Conservation (phyloP, 2,113 vertebrate genomes). For the Macquaria ambigua region DNA sequence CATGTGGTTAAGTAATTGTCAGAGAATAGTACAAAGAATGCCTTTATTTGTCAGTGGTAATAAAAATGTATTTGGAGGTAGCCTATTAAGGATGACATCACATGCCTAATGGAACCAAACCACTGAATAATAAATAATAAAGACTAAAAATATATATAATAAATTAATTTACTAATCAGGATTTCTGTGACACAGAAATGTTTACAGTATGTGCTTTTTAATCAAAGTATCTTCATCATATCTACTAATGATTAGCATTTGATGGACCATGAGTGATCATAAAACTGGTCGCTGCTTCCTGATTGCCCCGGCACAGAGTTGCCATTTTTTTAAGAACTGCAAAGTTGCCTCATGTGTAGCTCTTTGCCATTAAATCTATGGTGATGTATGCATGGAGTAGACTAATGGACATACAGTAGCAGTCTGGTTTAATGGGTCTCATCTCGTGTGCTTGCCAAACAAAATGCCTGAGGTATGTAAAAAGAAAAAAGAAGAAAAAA, state of each 20-base stretch:
- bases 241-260: slow-evolving; percentile 9
- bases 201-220: neutral
- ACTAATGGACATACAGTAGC: slow-evolving; percentile 44
- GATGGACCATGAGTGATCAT: slow-evolving; percentile 34
- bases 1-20: too few species aligned
- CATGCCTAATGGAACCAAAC: neutral
- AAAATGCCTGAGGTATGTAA: slow-evolving; percentile 51
- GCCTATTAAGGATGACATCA: neutral
- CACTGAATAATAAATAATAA: neutral
- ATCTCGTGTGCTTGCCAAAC: slow-evolving; percentile 45
- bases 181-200: neutral
- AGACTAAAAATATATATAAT: neutral
- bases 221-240: slow-evolving; percentile 16
- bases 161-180: neutral
- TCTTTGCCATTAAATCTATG: slow-evolving; percentile 67
- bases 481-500: neutral
- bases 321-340: slow-evolving; percentile 52
- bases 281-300: slow-evolving; percentile 46
- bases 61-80: too few species aligned
- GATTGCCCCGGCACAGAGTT: slow-evolving; percentile 45
- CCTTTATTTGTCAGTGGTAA: too few species aligned
- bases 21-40: too few species aligned
- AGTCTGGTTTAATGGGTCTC: slow-evolving; percentile 37
- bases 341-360: slow-evolving; percentile 46
- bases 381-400: slow-evolving; percentile 56